Evolutionary conservation across 2,113 vertebrate species (phyloP).

Genomic region (Edolisoma coerulescens): DNA sequence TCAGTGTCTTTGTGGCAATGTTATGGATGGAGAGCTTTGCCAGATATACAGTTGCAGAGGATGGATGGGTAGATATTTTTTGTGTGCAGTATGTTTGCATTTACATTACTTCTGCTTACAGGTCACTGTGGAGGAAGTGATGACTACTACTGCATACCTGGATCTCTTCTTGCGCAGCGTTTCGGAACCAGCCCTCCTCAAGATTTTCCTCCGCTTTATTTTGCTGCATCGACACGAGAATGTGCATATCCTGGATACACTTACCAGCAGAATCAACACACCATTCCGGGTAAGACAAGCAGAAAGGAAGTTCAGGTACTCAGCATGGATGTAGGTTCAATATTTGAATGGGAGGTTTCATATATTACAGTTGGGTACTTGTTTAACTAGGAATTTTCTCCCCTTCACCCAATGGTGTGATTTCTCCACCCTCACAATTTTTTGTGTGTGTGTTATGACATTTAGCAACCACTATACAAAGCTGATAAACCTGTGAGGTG

Average conservation of each 20-base stretch:
- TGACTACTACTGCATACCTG: slow-evolving; percentile 94
- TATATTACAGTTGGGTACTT: neutral
- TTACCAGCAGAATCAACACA: slow-evolving; percentile 96
- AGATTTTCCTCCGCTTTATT: slow-evolving; percentile 95
- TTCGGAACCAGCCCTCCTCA: slow-evolving; percentile 87
- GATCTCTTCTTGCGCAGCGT: slow-evolving; percentile 92
- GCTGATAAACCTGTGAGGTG: neutral
- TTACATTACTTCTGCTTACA: slow-evolving; percentile 33
- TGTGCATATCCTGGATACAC: slow-evolving; percentile 90
- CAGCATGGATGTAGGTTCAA: neutral
- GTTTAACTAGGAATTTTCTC: neutral
- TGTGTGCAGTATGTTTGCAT: neutral
- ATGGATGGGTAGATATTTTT: neutral
- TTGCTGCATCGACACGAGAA: slow-evolving; percentile 89
- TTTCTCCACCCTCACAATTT: neutral
- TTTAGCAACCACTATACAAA: neutral
- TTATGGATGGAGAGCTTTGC: neutral
- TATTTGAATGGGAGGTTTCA: neutral
- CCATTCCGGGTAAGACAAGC: slow-evolving; percentile 85
- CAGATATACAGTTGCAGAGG: too few species aligned
- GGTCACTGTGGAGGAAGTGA: slow-evolving; percentile 95
- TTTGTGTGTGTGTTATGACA: neutral
- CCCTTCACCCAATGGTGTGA: neutral
- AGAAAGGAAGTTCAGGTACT: neutral
- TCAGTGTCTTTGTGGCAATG: neutral